Percentiles rank a stretch among this genome's conserved stretches.
Conservation (phyloP, 2,797 vertebrate genomes). For the Gymnocypris eckloni region DNA sequence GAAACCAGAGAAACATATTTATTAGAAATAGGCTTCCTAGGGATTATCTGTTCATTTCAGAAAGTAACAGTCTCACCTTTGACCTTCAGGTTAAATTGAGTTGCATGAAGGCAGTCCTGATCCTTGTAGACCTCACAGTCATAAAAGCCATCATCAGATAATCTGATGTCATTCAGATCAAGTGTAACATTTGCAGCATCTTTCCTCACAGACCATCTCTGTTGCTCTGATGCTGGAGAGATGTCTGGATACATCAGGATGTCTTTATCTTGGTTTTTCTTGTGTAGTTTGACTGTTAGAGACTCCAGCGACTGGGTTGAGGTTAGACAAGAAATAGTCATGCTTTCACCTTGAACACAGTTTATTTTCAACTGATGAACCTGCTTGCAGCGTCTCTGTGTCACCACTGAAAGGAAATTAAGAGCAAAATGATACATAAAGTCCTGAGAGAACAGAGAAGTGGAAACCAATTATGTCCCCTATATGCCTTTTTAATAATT, state of each 20-base stretch:
- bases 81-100: background rate
- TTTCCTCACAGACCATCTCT: background rate
- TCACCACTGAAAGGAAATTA: too few relatives aligned
- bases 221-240: background rate
- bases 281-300: background rate
- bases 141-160: background rate
- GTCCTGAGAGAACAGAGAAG: too few relatives aligned
- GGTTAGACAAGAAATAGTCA: constrained; percentile 6
- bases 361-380: too few relatives aligned
- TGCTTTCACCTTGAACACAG: background rate
- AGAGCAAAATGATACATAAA: too few relatives aligned
- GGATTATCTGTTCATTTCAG: background rate
- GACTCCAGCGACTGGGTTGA: background rate
- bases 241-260: background rate
- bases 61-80: too few relatives aligned
- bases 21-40: background rate
- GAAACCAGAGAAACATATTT: constrained; percentile 2
- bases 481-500: too few relatives aligned
- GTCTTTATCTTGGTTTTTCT: background rate
- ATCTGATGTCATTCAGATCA: background rate
- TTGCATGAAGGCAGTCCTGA: background rate
- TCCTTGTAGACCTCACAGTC: constrained; percentile 3
- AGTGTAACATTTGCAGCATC: background rate
- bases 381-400: too few relatives aligned
- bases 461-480: too few relatives aligned